These are phyloP conservation scores for Chionoecetes opilio DNA, from an alignment of 1,140 invertebrate species.

Conservation along the genomic window DNA sequence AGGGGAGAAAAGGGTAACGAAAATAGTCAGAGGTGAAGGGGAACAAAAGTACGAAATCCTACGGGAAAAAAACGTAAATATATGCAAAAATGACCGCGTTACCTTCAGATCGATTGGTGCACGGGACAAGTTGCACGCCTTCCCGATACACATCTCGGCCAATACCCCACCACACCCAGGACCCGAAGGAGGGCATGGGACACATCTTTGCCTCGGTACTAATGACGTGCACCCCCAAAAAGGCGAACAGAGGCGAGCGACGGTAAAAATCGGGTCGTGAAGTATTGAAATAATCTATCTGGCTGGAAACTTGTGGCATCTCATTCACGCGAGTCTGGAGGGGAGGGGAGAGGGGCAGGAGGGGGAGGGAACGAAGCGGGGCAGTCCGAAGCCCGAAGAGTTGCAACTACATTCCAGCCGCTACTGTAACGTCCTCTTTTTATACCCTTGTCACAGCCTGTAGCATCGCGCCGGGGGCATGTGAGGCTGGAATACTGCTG, in stretches of 20 bases:
- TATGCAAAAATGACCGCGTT: conserved; percentile 52
- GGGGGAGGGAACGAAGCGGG: not conserved
- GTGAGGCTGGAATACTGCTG: not conserved
- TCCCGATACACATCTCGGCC: too few species aligned
- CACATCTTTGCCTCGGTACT: not conserved
- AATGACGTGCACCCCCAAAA: not conserved
- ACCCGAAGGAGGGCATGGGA: not conserved
- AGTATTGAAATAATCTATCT: not conserved
- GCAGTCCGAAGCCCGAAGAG: not conserved
- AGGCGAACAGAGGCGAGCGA: not conserved
- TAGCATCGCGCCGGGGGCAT: not conserved
- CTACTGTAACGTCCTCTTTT: conserved; percentile 12
- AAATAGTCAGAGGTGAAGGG: not conserved
- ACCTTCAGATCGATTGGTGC: conserved; percentile 62
- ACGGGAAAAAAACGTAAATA: conserved; percentile 44
- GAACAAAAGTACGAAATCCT: conserved; percentile 28
- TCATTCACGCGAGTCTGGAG: not conserved
- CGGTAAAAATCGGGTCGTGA: not conserved
- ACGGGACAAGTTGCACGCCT: not conserved
- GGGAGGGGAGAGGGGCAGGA: not conserved
- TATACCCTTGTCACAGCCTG: not conserved
- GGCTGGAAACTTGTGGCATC: conserved; percentile 17
- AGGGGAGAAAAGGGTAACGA: not conserved
- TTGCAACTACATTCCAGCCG: conserved; percentile 14
- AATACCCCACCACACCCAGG: too few species aligned